Conservation (phyloP, 2,113 vertebrate genomes). For the Semicossyphus pulcher region DNA sequence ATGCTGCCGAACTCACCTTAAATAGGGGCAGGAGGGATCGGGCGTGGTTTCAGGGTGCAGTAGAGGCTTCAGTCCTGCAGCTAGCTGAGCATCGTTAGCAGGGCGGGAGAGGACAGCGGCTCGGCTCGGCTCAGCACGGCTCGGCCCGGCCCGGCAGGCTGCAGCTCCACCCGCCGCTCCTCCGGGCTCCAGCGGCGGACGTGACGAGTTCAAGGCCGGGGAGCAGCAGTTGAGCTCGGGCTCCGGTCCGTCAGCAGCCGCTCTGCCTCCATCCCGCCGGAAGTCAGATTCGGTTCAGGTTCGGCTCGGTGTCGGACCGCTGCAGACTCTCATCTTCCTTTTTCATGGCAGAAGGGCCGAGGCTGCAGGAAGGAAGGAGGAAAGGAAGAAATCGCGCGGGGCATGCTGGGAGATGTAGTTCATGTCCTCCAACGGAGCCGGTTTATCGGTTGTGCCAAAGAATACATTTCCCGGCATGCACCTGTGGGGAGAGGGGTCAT, state of each 20-base stretch:
- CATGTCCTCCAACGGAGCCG: accelerated
- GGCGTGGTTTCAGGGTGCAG: conserved; percentile 41
- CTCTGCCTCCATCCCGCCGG: conserved; percentile 57
- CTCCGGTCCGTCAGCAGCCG: conserved; percentile 52
- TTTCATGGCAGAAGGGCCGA: conserved; percentile 72
- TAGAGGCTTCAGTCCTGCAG: conserved; percentile 48
- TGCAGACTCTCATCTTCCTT: conserved; percentile 65
- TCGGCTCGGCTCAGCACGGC: conserved; percentile 3
- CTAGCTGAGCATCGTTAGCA: conserved; percentile 37
- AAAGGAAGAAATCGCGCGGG: conserved; percentile 48
- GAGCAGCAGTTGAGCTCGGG: conserved; percentile 40
- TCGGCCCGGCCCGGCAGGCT: conserved; percentile 42
- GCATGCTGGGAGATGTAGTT: conserved; percentile 73
- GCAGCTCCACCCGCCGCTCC: conserved; percentile 66
- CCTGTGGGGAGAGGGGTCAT: conserved; percentile 20
- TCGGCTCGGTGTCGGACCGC: conserved; percentile 46
- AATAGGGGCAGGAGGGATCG: not conserved
- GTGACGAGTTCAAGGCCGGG: conserved; percentile 51
- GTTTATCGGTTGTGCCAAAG: accelerated
- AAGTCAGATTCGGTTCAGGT: conserved; percentile 38
- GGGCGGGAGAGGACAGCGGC: conserved; percentile 5
- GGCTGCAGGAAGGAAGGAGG: conserved; percentile 75
- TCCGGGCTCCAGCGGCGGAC: conserved; percentile 51
- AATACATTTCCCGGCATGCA: conserved; percentile 74
- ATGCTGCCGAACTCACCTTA: conserved; percentile 57